These are phyloP conservation scores for Erethizon dorsatum DNA, from an alignment of 2,797 vertebrate species.

Conservation along the genomic window DNA sequence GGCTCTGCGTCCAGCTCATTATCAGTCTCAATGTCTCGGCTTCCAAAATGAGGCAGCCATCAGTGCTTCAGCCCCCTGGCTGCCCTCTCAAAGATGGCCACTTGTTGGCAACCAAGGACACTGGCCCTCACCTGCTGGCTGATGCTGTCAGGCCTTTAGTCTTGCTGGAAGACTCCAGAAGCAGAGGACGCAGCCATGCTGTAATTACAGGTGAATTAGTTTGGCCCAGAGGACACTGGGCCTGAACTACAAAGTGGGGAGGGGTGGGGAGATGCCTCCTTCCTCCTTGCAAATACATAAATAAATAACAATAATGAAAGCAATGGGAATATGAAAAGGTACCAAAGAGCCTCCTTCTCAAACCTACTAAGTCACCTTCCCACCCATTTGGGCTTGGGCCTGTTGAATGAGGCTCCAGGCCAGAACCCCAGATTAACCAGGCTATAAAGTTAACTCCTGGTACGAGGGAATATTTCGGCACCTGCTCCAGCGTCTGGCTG, in stretches of 20 bases:
- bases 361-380: background rate
- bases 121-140: background rate
- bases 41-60: background rate
- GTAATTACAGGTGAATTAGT: background rate
- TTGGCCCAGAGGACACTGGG: background rate
- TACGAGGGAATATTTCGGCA: background rate
- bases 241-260: background rate
- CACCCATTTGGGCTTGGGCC: background rate
- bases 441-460: background rate
- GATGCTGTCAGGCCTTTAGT: constrained; percentile 42
- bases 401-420: background rate
- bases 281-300: background rate
- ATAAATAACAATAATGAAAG: background rate
- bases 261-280: background rate
- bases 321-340: background rate
- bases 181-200: background rate
- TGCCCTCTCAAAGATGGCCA: constrained; percentile 30
- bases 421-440: background rate
- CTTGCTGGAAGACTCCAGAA: constrained; percentile 22
- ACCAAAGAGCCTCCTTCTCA: background rate
- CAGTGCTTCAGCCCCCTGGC: background rate
- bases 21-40: background rate
- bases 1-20: background rate
- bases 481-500: background rate
- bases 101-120: constrained; percentile 39